Conservation (phyloP, 2,888 invertebrate species). For the Ptychoptera albimana region DNA sequence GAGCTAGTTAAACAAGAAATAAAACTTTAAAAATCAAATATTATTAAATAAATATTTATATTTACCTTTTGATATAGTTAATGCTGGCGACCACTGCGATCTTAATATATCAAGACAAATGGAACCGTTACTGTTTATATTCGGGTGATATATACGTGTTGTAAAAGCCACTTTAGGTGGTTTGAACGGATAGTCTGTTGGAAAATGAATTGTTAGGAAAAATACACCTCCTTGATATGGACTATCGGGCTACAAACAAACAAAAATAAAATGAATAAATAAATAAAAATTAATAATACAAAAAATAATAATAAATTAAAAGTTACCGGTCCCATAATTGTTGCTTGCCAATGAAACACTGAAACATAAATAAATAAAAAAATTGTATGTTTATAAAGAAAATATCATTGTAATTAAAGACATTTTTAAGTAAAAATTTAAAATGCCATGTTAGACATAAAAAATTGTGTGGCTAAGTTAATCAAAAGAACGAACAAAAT, state of each 20-base stretch:
- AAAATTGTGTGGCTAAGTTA: no score
- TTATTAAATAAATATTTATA: slow-evolving; percentile 8
- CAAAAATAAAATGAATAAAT: slow-evolving; percentile 10
- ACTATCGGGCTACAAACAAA: slow-evolving; percentile 79
- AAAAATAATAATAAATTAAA: slow-evolving; percentile 4
- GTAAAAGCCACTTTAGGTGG: slow-evolving; percentile 99
- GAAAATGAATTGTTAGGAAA: slow-evolving; percentile 99
- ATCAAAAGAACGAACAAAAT: no score
- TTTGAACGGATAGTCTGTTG: slow-evolving; percentile 99
- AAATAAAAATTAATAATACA: slow-evolving; percentile 6
- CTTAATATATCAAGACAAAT: slow-evolving; percentile 99
- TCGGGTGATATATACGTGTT: slow-evolving; percentile 99
- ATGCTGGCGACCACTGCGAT: slow-evolving; percentile 99
- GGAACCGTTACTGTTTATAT: slow-evolving; percentile 99
- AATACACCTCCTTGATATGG: slow-evolving; percentile 99
- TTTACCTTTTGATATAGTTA: slow-evolving; percentile 98
- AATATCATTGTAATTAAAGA: no score
- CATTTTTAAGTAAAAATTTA: no score
- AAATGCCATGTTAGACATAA: no score
- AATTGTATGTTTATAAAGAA: not conserved
- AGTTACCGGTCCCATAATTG: slow-evolving; percentile 98
- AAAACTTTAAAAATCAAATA: not conserved
- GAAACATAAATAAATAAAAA: slow-evolving; percentile 19
- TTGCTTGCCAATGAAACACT: slow-evolving; percentile 99
- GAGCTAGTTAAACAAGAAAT: no score